phyloP scores from a whole-genome alignment of 2,797 vertebrate species.

The Eulemur albifrons region DNA sequence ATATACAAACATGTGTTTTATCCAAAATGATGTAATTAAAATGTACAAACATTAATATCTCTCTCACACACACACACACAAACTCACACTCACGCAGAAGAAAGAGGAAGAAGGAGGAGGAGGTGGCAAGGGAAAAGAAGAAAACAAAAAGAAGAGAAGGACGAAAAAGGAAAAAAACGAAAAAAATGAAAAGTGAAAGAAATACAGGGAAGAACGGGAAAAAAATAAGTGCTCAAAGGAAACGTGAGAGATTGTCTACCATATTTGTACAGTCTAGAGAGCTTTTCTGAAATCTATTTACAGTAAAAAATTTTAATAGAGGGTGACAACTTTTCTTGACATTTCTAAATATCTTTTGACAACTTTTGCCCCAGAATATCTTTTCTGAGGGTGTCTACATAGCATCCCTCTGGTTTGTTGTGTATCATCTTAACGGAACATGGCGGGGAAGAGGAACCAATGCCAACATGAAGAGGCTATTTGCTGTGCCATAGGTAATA shows the following conservation, averaged over 20 bases:
- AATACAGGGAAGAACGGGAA: neutral
- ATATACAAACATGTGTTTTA: neutral
- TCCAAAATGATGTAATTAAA: neutral
- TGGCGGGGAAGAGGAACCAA: neutral
- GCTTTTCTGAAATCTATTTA: neutral
- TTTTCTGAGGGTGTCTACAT: neutral
- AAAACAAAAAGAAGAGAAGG: neutral
- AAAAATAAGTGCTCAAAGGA: neutral
- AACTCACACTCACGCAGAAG: neutral
- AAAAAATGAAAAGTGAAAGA: neutral
- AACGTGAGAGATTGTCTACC: neutral
- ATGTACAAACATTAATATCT: neutral
- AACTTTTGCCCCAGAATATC: neutral
- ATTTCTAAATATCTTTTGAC: neutral
- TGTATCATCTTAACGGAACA: rapidly evolving
- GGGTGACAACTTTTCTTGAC: neutral
- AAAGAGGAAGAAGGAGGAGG: rapidly evolving
- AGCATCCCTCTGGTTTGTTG: neutral
- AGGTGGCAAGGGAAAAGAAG: no score
- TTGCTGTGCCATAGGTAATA: neutral
- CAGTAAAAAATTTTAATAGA: neutral
- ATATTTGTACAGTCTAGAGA: neutral
- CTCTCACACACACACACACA: neutral
- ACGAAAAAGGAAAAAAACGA: neutral
- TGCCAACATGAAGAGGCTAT: neutral